Evolutionary conservation across 2,888 invertebrate genomes (phyloP).

Genomic region (Chymomyza caudatula): DNA sequence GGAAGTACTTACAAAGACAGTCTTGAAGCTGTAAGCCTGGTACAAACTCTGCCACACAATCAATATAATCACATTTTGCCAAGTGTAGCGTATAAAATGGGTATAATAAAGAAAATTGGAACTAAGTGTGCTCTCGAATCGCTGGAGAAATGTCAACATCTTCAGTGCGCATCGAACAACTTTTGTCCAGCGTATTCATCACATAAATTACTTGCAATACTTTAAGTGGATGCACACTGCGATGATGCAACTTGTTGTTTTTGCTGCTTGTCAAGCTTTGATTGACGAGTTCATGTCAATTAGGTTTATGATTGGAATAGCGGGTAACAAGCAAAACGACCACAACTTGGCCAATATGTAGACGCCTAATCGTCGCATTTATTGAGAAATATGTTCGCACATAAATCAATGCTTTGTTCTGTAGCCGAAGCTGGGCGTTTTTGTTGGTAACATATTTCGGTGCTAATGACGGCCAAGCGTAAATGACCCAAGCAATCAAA

Average conservation of each 20-base stretch:
- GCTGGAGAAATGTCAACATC: not conserved
- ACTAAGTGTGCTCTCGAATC: not conserved
- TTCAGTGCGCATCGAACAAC: not conserved
- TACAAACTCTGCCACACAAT: not conserved
- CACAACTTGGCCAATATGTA: not conserved
- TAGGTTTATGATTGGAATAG: not conserved
- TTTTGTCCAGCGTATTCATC: not conserved
- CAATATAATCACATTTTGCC: not conserved
- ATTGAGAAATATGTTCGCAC: conserved; percentile 1
- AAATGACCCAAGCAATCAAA: conserved; percentile 2
- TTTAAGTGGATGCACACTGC: too few species aligned
- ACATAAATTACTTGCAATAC: not conserved
- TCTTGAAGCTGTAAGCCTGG: too few species aligned
- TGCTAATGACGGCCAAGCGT: conserved; percentile 3
- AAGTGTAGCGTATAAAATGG: not conserved
- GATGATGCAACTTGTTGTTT: too few species aligned
- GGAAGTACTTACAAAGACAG: too few species aligned
- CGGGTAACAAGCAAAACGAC: not conserved
- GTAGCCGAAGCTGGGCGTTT: not conserved
- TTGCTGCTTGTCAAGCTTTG: not conserved
- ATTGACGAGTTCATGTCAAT: not conserved
- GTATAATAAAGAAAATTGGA: too few species aligned
- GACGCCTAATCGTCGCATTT: not conserved
- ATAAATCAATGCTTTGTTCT: not conserved
- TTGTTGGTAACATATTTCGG: not conserved